phyloP scores from a whole-genome alignment of 2,888 invertebrate genomes.

The Protonemura montana region DNA sequence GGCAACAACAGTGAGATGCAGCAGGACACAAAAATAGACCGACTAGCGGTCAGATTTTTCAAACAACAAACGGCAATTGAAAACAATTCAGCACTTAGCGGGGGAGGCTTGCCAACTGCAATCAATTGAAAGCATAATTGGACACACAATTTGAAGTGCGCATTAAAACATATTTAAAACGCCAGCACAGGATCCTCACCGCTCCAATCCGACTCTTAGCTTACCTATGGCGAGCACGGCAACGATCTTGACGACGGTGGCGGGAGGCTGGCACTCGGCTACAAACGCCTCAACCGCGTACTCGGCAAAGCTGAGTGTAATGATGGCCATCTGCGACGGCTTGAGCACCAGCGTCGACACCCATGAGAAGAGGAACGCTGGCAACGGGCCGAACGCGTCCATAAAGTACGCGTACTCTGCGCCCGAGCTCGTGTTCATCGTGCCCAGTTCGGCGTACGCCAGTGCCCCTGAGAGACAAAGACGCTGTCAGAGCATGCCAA shows the following conservation, averaged over 20 bases:
- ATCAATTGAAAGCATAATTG: too few species aligned
- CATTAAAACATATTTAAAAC: too few species aligned
- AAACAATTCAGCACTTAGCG: too few species aligned
- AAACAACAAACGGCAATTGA: too few species aligned
- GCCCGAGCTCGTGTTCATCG: conserved; percentile 94
- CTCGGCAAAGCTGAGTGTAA: conserved; percentile 91
- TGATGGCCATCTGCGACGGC: conserved; percentile 93
- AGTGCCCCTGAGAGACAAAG: conserved; percentile 74
- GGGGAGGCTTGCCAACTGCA: too few species aligned
- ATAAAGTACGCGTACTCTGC: conserved; percentile 96
- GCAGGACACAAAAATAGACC: not conserved
- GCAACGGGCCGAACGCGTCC: conserved; percentile 92
- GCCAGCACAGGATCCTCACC: too few species aligned
- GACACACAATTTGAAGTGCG: too few species aligned
- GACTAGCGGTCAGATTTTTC: too few species aligned
- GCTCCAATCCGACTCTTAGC: too few species aligned
- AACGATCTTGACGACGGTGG: conserved; percentile 85
- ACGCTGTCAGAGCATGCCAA: not conserved
- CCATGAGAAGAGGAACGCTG: conserved; percentile 93
- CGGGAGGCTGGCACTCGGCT: conserved; percentile 84
- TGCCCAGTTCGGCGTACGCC: conserved; percentile 92
- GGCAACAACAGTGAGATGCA: not conserved
- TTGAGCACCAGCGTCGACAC: conserved; percentile 91
- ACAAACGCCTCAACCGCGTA: conserved; percentile 92
- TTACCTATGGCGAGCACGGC: conserved; percentile 87